Evolutionary conservation across 2,888 invertebrate species (phyloP).

Genomic region (Crioceris asparagi): DNA sequence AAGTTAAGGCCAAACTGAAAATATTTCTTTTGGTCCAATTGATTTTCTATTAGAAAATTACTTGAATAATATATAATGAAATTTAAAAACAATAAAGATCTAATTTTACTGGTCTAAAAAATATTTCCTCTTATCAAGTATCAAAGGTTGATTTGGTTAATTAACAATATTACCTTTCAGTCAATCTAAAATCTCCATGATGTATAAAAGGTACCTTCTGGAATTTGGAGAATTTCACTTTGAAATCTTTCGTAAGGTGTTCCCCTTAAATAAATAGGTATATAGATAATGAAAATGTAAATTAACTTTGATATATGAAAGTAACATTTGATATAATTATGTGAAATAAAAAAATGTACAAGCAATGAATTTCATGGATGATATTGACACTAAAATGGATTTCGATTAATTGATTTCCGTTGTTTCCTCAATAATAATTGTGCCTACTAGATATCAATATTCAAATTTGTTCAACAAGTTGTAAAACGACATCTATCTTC

Average conservation of each 20-base stretch:
- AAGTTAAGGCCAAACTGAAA: too few species aligned
- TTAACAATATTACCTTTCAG: conserved; percentile 46
- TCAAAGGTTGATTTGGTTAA: conserved; percentile 2
- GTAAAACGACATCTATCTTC: too few species aligned
- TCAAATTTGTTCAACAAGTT: too few species aligned
- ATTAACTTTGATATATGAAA: background rate
- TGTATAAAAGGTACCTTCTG: conserved; percentile 47
- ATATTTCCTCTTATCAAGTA: background rate
- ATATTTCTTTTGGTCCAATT: too few species aligned
- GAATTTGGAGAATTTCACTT: conserved; percentile 41
- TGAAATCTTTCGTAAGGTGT: conserved; percentile 36
- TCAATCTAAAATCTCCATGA: conserved; percentile 44
- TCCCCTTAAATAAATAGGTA: background rate
- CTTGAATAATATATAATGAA: too few species aligned
- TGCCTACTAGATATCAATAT: background rate
- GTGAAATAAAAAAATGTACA: background rate
- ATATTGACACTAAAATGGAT: background rate
- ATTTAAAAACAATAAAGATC: too few species aligned
- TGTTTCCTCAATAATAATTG: background rate
- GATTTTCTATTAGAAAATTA: too few species aligned
- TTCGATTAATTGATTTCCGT: background rate
- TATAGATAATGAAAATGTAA: too few species aligned
- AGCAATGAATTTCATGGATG: background rate
- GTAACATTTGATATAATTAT: background rate
- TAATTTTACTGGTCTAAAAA: too few species aligned